Base-by-base conservation (phyloP, 1,140 invertebrate species). In the Dinoponera quadriceps region DNA sequence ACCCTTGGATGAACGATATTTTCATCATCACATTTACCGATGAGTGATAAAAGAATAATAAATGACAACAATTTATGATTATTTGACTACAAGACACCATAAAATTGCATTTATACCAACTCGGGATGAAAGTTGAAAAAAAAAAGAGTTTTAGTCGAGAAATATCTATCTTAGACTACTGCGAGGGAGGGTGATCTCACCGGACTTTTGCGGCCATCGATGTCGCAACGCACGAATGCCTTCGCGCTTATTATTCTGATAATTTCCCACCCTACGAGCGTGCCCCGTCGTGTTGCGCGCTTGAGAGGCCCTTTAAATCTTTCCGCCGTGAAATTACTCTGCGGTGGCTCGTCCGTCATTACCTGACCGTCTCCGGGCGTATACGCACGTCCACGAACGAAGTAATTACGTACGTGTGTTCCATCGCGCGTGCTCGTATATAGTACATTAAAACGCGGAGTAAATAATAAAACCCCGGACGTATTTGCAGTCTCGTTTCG, bases 311-410 rank as follows among this genome's bases (percentile, higher is more conserved):
- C 55, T 85, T 66, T 82, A 86, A 75, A 86, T 85, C 84, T 77
- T 71, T 87, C 77, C 57, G 49, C 62, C 63, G 57, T 86, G 71
- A 86, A 87, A 87, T 87, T 87, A 86, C 85, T 78, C n/a, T 71
- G 78, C 65, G 63, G 78, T 82, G 80, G 55, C 65, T 77, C 78
- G 71, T 75, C 78, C 80, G 80, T 83, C 80, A 77, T 87, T 86
- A 87, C 68, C 57, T 62, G 38, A 63, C 44, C 59, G 38, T 4
- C 38, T 44, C 38, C 7, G 38, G 9, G 9, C 38, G 38, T 11
- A 11, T 9, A 9, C 38, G 7, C 38, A 9, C 33, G 33, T 33
- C 33, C 33, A 33, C 33, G 33, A 33, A 20, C 33, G 5, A 68
- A 68, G 33, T 78, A 78, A 78, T 78, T 78, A 55, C 57, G 55